phyloP scores from a whole-genome alignment of 2,113 vertebrate species.

The Sturnus vulgaris region DNA sequence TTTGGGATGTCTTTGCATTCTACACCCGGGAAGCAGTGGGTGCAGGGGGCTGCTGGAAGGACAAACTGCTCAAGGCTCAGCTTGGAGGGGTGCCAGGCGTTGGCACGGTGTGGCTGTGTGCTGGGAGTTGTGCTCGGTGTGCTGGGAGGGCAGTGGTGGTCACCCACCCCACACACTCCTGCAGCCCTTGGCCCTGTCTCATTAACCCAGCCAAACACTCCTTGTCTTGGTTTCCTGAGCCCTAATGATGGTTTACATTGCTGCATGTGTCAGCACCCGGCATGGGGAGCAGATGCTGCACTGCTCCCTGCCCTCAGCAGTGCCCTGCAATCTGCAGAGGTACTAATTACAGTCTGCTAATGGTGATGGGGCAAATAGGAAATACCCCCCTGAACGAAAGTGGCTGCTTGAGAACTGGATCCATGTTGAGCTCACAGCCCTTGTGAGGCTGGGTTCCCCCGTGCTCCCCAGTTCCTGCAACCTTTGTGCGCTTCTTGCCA shows the following conservation, averaged over 20 bases:
- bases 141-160: accelerated
- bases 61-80: background rate
- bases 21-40: accelerated
- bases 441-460: background rate
- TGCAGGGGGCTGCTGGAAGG: background rate
- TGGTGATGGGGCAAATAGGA: background rate
- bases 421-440: background rate
- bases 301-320: background rate
- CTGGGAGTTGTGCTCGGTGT: accelerated
- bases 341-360: background rate
- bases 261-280: background rate
- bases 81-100: background rate
- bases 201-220: background rate
- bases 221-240: background rate
- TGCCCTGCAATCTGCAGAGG: background rate
- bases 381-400: background rate
- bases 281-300: background rate
- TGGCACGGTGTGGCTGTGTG: background rate
- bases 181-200: background rate
- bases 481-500: background rate
- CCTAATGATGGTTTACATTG: background rate
- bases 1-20: background rate
- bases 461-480: background rate
- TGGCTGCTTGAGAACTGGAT: background rate
- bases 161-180: accelerated